Percentiles rank a stretch among this genome's conserved stretches.
These are phyloP conservation scores for Pogonocichla stellata DNA, from an alignment of 2,113 vertebrate genomes.

Conservation along the genomic window DNA sequence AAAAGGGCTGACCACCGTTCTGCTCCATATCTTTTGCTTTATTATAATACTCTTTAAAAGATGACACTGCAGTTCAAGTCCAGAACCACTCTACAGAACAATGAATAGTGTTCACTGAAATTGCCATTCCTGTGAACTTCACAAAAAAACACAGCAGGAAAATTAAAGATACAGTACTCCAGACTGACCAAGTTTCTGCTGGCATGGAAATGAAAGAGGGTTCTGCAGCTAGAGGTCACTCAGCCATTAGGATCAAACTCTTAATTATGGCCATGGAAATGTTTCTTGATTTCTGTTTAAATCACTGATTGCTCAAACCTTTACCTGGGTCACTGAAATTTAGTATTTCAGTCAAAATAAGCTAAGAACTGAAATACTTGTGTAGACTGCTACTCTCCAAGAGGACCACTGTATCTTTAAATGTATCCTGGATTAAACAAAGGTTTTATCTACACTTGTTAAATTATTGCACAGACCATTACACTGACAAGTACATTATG, in stretches of 20 bases:
- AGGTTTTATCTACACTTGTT: slow-evolving; percentile 45
- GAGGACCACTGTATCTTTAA: slow-evolving; percentile 53
- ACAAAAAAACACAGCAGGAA: slow-evolving; percentile 56
- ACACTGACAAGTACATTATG: slow-evolving; percentile 57
- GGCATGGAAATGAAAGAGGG: not conserved
- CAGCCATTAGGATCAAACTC: not conserved
- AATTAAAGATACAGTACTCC: slow-evolving; percentile 58
- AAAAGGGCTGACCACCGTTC: not conserved
- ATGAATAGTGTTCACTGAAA: slow-evolving; percentile 52
- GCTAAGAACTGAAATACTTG: not conserved
- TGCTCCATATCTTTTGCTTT: slow-evolving; percentile 61
- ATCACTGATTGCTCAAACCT: not conserved
- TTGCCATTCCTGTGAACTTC: slow-evolving; percentile 21
- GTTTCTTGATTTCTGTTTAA: not conserved
- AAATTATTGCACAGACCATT: slow-evolving; percentile 64
- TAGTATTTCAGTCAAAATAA: not conserved
- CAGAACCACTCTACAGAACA: slow-evolving; percentile 63
- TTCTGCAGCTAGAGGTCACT: not conserved
- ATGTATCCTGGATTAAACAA: slow-evolving; percentile 19
- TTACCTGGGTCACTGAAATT: not conserved
- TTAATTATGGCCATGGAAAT: not conserved
- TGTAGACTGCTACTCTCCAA: not conserved
- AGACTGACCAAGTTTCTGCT: not conserved
- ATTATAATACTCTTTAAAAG: slow-evolving; percentile 65
- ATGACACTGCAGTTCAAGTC: slow-evolving; percentile 64